Evolutionary conservation across 35 echinoderm and acorn worm species (phyloP), one percentile per base, ranked within the genome.

Genomic region (Lytechinus pictus): DNA sequence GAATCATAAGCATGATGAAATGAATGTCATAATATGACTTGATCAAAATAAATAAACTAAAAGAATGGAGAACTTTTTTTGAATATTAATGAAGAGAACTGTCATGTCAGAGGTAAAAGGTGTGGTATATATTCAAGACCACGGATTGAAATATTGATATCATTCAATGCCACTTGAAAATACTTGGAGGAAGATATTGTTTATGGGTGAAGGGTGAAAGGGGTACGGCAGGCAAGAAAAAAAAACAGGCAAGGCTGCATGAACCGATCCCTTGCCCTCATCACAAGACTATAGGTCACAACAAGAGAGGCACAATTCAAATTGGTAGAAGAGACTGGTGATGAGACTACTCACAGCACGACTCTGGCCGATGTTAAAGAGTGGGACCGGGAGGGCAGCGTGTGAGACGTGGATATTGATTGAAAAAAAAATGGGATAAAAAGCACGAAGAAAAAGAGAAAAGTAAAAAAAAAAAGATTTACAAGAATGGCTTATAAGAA

Each of bases 311-410:
- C 92, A 93, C 92, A 54, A 93, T 93, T 93, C 92, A 54, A 93
- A 90, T 90, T 90, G 28, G 88, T 52, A 90, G 92, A 93, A 93
- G 92, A 57, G 54, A 93, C 27, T 28, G 54, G 52, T 93, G 92
- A 55, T 57, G n/a, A 55, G 27, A 57, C 54, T 93, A 93, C 92
- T 93, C 92, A 93, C 92, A 93, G 92, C 92, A 93, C 92, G 92
- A 93, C 92, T 93, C 92, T 93, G 92, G 92, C 92, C 92, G 92
- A 93, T 93, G 92, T 54, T 93, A 93, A 93, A 93, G 55, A 57
- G 55, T 93, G 52, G 92, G 92, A 57, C 28, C 52, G 29, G 27
- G 92, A 54, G 92, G 92, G 53, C 29, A 54, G 29, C 28, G 92
- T 54, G 92, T 93, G 54, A 55, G 92, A 57, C 92, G 92, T 93